phyloP scores from a whole-genome alignment of 2,113 vertebrate species.

The Myotis davidii region DNA sequence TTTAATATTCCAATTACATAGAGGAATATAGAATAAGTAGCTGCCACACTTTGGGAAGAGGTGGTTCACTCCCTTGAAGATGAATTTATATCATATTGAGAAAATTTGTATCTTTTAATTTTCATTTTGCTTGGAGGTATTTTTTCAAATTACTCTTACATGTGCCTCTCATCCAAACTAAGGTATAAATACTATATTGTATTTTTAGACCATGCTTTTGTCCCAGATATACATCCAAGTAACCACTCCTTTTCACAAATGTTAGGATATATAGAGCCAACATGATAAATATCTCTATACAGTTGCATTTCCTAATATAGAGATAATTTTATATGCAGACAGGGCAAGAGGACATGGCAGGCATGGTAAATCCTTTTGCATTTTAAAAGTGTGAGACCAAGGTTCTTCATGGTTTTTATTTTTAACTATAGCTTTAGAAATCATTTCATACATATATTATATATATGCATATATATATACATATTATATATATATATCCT shows the following conservation, averaged over 20 bases:
- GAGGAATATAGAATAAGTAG: neutral
- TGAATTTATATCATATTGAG: neutral
- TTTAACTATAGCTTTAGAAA: neutral
- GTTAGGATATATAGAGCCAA: neutral
- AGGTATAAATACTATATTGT: neutral
- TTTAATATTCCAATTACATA: neutral
- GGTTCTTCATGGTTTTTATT: neutral
- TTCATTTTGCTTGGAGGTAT: neutral
- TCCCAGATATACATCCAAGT: neutral
- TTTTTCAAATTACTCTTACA: slow-evolving; percentile 32
- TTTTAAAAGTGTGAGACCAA: neutral
- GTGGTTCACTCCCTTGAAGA: neutral
- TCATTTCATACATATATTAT: neutral
- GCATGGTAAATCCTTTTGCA: neutral
- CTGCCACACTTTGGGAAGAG: neutral
- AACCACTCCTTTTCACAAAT: neutral
- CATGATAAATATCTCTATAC: neutral
- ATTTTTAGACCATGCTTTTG: slow-evolving; percentile 10
- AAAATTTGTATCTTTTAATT: neutral
- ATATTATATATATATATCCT: too few relatives aligned
- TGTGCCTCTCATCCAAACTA: neutral
- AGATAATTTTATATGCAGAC: neutral
- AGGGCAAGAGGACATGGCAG: neutral
- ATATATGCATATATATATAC: too few relatives aligned
- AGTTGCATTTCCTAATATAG: neutral